Percentiles rank a stretch among this genome's conserved stretches.
Conservation (phyloP, 2,888 invertebrate species). For the Noctua janthe region DNA sequence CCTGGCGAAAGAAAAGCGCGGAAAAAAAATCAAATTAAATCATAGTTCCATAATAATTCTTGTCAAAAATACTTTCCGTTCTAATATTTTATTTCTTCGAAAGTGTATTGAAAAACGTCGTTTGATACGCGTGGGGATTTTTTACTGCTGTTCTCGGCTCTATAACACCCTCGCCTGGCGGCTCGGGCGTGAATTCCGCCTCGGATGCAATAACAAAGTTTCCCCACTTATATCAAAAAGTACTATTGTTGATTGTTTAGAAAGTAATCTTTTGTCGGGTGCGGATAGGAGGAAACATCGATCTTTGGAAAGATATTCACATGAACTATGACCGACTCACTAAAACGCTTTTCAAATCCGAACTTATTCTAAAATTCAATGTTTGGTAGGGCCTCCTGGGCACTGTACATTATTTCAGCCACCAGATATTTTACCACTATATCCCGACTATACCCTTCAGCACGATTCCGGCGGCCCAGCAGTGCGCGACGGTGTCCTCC, state of each 20-base stretch:
- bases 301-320: neutral
- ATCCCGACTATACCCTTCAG: conserved; percentile 64
- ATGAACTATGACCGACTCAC: neutral
- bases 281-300: neutral
- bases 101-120: too few relatives aligned
- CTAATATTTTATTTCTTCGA: too few relatives aligned
- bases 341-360: neutral
- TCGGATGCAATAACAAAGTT: too few relatives aligned
- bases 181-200: too few relatives aligned
- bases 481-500: conserved; percentile 83
- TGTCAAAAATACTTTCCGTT: too few relatives aligned
- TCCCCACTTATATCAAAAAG: too few relatives aligned
- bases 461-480: conserved; percentile 88
- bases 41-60: too few relatives aligned
- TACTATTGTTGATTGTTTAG: neutral
- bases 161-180: too few relatives aligned
- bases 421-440: neutral
- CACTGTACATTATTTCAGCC: neutral
- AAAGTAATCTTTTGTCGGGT: neutral
- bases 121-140: too few relatives aligned
- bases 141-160: too few relatives aligned
- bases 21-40: too few relatives aligned
- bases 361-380: neutral
- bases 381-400: neutral
- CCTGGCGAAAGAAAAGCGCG: too few relatives aligned